These are phyloP conservation scores for Cephus pygmeus DNA, from an alignment of 2,888 invertebrate species.

Conservation along the genomic window DNA sequence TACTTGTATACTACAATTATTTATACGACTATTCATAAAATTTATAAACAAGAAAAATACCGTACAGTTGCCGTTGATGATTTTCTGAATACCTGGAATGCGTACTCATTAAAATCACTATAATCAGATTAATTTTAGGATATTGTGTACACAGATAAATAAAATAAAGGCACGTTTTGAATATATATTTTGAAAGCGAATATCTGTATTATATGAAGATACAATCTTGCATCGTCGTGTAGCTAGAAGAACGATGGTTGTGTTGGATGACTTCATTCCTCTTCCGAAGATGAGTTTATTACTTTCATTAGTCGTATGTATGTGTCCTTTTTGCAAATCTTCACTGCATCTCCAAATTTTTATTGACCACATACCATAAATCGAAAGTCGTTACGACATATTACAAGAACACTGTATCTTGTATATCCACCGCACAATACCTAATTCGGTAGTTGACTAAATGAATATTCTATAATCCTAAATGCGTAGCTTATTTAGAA, in stretches of 20 bases:
- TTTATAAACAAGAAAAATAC: too few species aligned
- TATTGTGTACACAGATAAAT: constrained; percentile 60
- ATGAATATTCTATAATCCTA: constrained; percentile 20
- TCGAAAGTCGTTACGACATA: background rate
- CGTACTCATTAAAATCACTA: constrained; percentile 11
- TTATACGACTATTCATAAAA: too few species aligned
- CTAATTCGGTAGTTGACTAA: constrained; percentile 13
- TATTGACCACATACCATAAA: constrained; percentile 18
- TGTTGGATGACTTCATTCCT: constrained; percentile 44
- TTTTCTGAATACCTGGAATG: too few species aligned
- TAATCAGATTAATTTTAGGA: constrained; percentile 47
- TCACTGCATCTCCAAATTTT: background rate
- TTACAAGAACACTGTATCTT: background rate
- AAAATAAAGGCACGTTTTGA: constrained; percentile 59
- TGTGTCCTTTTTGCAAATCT: constrained; percentile 16
- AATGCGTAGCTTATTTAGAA: constrained; percentile 38
- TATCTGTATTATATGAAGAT: constrained; percentile 59
- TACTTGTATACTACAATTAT: too few species aligned
- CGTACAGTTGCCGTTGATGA: too few species aligned
- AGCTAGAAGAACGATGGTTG: constrained; percentile 45
- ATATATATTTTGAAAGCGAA: constrained; percentile 60
- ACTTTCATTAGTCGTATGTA: background rate
- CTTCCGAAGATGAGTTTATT: constrained; percentile 15
- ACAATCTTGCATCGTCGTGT: constrained; percentile 59
- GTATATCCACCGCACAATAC: background rate